A percentile compares a stretch with the other conserved stretches of the same genome.
Conservation (phyloP, 2,113 vertebrate genomes). For the Pimephales promelas region DNA sequence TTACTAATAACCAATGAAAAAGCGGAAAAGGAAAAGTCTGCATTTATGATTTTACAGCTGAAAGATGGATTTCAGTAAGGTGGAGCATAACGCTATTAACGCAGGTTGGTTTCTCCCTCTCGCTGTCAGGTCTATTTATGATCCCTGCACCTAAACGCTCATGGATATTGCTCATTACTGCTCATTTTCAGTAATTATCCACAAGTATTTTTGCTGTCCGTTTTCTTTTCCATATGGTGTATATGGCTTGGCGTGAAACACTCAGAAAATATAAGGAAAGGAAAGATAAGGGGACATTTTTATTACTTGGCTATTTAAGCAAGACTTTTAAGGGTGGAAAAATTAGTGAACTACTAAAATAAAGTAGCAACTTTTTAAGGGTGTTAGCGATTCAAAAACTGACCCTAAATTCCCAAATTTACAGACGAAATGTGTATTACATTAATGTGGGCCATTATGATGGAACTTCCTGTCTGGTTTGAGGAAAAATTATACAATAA, state of each 20-base stretch:
- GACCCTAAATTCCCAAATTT: background rate
- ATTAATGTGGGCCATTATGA: background rate
- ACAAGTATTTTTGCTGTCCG: conserved; percentile 58
- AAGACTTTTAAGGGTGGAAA: conserved; percentile 66
- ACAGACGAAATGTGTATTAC: background rate
- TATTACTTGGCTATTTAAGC: conserved; percentile 53
- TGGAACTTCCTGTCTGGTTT: background rate
- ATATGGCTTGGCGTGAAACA: conserved; percentile 57
- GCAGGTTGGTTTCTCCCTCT: conserved; percentile 1
- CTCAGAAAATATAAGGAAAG: conserved; percentile 65
- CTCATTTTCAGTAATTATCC: conserved; percentile 25
- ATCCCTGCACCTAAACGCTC: conserved; percentile 29
- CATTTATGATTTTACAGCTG: conserved; percentile 9
- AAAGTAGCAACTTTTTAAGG: conserved; percentile 69
- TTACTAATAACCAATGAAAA: conserved; percentile 37
- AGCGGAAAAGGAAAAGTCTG: conserved; percentile 21
- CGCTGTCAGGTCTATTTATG: conserved; percentile 37
- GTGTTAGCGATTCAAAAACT: conserved; percentile 58
- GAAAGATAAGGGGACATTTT: conserved; percentile 77
- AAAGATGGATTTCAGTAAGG: conserved; percentile 17
- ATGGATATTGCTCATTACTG: conserved; percentile 46
- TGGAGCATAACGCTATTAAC: conserved; percentile 6
- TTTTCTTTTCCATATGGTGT: conserved; percentile 56
- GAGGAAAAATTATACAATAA: background rate
- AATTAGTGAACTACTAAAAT: conserved; percentile 67